Evolutionary conservation across 2,113 vertebrate species (phyloP), one percentile per base, ranked within the genome.

Genomic region (Nyctibius bracteatus): DNA sequence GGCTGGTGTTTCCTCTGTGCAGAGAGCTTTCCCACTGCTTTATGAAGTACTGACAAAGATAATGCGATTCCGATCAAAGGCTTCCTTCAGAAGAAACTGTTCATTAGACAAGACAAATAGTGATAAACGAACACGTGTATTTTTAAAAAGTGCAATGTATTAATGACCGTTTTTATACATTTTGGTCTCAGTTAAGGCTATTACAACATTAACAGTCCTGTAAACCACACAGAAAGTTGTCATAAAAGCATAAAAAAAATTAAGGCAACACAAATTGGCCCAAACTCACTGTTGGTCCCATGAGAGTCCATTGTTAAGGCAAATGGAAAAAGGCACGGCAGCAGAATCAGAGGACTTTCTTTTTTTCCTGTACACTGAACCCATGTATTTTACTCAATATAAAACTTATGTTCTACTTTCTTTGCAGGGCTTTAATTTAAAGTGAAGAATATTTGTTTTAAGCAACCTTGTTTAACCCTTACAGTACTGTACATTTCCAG

Each of bases 171-270:
- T 67, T 89, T 95, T 72, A 97, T 88, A 90, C 70, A 92, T 39
- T 96, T 97, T 97, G 97, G 97, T 98, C 97, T 95, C 84, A 51
- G 59, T 96, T 96, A 96, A 97, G 91, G 93, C 94, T 95, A 95
- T 96, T 95, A 97, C 85, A 96, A 89, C 59, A 71, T 88, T 47
- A 95, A 90, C 93, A 92, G 67, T 92, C 94, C 71, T 93, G 97
- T 98, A 98, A 98, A 98, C 98, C 65, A 93, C 73, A 88, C 54
- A 84, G 81, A 90, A 95, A 95, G 74, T 93, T 67, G 80, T 95
- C 55, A 43, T 95, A 89, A 94, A 96, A 96, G 81, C 85, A 57
- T 94, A 87, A 94, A 96, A 73, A 61, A 82, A n/a, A 77, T 57
- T 55, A 95, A 96, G 94, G 71, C 51, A 82, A 91, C 63, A 78